Base-by-base conservation (phyloP, 2,888 invertebrate species). In the Latrodectus elegans region DNA sequence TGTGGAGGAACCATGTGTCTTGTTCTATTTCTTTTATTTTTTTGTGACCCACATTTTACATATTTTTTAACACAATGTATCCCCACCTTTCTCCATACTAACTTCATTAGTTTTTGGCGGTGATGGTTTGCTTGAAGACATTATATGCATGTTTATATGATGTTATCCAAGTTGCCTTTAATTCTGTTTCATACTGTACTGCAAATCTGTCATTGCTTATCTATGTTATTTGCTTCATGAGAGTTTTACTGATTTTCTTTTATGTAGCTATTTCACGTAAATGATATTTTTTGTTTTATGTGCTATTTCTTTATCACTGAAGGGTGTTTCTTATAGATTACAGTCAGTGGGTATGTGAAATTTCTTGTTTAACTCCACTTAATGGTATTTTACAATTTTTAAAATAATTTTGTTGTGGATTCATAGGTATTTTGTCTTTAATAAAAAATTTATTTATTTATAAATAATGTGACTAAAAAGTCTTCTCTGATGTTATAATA, bases 41-140 rank as follows among this genome's bases (percentile, higher is more conserved):
- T 75, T 38, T 51, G 14, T 70, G 38, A 70, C 70, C 11, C 70
- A 38, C 26, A 38, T 70, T 70, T 8, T 38, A 38, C 52, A n/a
- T 67, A 14, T 67, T 51, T 65, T 65, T 67, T 75, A 49, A 53
- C 26, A 67, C 53, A 1, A 76, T 65, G n/a, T 80, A 4, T 72
- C 22, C 64, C 38, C 17, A 52, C n/a, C 51, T 78, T 68, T 74
- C 55, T 77, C 73, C 26, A 51, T 73, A 83, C 79, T 83, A 88
- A 88, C 79, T 75, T 84, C 84, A 80, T 64, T 76, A 70, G 72
- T 78, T 68, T 88, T 71, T 80, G 85, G 89, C 85, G 89, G 89
- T 89, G 89, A 89, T 89, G 89, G 89, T 89, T 89, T 89, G 89
- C 89, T 82, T 82, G 55, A 51, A 68, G 52, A 76, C 60, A 79